These are phyloP conservation scores for Ichneumoninae sp. DNA, from an alignment of 2,888 invertebrate species.

Conservation along the genomic window DNA sequence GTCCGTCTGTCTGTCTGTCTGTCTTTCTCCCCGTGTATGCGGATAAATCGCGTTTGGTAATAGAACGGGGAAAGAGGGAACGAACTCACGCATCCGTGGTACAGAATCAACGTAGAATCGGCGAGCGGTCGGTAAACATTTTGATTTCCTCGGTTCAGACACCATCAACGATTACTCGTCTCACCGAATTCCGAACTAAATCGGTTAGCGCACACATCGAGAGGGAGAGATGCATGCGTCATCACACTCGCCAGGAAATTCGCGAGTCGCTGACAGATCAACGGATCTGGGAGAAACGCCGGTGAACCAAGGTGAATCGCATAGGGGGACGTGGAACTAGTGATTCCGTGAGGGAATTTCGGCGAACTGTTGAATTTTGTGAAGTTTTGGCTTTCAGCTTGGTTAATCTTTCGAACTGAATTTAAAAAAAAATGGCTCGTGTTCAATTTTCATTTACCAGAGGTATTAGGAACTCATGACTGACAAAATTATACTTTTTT, in stretches of 20 bases:
- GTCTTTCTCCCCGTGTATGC: conserved; percentile 35
- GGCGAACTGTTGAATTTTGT: background rate
- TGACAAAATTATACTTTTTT: background rate
- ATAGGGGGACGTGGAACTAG: background rate
- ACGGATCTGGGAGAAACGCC: conserved; percentile 17
- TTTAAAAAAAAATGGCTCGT: background rate
- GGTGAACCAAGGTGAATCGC: background rate
- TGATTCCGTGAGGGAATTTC: conserved; percentile 20
- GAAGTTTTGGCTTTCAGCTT: background rate
- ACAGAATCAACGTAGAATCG: conserved; percentile 38
- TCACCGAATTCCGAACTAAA: conserved; percentile 60
- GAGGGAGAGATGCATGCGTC: conserved; percentile 28
- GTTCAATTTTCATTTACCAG: background rate
- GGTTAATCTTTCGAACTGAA: background rate
- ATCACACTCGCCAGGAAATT: conserved; percentile 59
- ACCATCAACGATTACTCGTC: conserved; percentile 69
- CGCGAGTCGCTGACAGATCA: conserved; percentile 40
- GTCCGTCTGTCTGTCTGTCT: conserved; percentile 36
- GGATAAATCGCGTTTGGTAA: conserved; percentile 52
- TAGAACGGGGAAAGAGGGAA: conserved; percentile 47
- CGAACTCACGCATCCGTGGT: conserved; percentile 51
- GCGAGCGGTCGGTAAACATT: conserved; percentile 74
- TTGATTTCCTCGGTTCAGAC: conserved; percentile 72
- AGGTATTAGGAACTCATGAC: background rate
- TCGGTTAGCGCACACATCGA: conserved; percentile 35